Evolutionary conservation across 2,113 vertebrate genomes (phyloP).

Genomic region (Alexandromys fortis): DNA sequence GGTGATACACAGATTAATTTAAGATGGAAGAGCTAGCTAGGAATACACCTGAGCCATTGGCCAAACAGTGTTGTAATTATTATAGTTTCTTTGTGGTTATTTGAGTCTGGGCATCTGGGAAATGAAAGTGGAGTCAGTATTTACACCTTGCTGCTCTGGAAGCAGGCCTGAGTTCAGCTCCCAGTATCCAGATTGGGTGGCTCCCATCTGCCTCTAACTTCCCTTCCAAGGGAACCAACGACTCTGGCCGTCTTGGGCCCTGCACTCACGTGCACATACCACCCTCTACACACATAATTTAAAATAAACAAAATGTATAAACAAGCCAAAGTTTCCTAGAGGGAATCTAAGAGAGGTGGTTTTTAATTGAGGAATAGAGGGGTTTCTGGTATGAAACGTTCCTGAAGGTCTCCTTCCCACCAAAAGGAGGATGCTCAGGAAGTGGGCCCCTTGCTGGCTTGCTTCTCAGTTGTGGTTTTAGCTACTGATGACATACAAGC

Average conservation of each 20-base stretch:
- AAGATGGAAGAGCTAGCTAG: too few species aligned
- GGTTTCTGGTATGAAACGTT: not conserved
- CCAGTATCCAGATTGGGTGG: not conserved
- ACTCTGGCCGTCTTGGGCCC: not conserved
- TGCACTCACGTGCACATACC: not conserved
- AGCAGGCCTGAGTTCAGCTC: not conserved
- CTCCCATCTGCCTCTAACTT: not conserved
- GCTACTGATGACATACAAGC: not conserved
- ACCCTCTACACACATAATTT: not conserved
- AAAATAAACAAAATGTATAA: not conserved
- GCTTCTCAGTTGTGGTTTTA: not conserved
- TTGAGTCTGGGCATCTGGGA: too few species aligned
- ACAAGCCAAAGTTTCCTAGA: conserved; percentile 4
- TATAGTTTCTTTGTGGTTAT: too few species aligned
- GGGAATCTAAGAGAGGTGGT: not conserved
- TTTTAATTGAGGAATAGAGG: not conserved
- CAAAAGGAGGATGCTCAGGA: not conserved
- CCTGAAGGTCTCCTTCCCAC: conserved; percentile 23
- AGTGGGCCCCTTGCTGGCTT: not conserved
- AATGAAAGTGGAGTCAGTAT: too few species aligned
- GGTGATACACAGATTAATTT: too few species aligned
- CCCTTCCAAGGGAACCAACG: not conserved
- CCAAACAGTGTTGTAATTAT: too few species aligned
- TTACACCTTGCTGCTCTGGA: not conserved
- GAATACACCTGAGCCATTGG: too few species aligned